These are phyloP conservation scores for Agrochola macilenta DNA, from an alignment of 2,888 invertebrate species.

Conservation along the genomic window DNA sequence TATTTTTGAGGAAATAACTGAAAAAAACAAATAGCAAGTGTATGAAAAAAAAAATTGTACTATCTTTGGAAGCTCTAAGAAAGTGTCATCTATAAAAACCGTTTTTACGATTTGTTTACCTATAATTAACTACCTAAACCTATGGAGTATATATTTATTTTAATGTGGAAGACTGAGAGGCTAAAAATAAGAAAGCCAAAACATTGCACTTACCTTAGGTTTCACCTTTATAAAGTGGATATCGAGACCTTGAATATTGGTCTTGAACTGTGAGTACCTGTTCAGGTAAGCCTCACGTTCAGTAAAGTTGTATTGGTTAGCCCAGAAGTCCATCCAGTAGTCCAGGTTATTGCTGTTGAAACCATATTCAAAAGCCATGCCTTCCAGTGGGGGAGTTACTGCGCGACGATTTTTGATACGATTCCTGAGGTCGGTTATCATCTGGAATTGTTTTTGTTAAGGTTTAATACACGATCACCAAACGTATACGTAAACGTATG, in stretches of 20 bases:
- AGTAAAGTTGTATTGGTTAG: constrained; percentile 91
- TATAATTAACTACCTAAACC: no score
- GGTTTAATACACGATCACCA: neutral
- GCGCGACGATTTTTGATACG: constrained; percentile 77
- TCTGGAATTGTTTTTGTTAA: constrained; percentile 67
- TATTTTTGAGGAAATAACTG: no score
- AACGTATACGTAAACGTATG: no score
- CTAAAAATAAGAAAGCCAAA: neutral
- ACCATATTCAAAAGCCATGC: constrained; percentile 94
- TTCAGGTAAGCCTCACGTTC: constrained; percentile 93
- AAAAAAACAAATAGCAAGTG: no score
- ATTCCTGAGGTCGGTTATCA: constrained; percentile 76
- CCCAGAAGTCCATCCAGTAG: constrained; percentile 94
- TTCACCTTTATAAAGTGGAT: constrained; percentile 90
- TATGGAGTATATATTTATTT: neutral
- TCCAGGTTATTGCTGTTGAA: constrained; percentile 93
- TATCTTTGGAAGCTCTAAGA: neutral
- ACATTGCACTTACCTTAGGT: constrained; percentile 73
- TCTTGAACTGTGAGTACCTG: constrained; percentile 93
- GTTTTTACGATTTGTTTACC: no score
- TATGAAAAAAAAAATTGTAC: no score
- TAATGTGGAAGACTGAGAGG: neutral
- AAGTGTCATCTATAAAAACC: no score
- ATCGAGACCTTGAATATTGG: constrained; percentile 93
- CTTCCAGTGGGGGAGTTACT: constrained; percentile 91